Conservation (phyloP, 2,797 vertebrate genomes). For the Lepus townsendii region DNA sequence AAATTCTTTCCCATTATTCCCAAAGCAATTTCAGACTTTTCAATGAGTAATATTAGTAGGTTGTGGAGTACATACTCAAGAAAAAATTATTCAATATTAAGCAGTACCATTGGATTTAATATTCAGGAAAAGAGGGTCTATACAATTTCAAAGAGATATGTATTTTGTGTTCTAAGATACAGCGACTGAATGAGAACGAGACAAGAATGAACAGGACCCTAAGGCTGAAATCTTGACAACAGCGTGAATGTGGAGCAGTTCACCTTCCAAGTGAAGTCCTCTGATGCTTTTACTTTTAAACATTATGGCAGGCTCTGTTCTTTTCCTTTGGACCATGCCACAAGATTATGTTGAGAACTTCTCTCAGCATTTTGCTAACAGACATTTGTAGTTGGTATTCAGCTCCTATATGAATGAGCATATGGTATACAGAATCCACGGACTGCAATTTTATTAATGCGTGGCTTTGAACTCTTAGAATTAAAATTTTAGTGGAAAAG, state of each 20-base stretch:
- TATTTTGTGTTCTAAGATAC: constrained; percentile 63
- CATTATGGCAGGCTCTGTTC: constrained; percentile 76
- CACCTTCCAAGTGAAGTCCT: constrained; percentile 69
- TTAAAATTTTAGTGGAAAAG: constrained; percentile 46
- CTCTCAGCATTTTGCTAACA: constrained; percentile 66
- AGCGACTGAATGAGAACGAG: background rate
- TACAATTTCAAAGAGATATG: constrained; percentile 52
- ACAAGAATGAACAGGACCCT: constrained; percentile 57
- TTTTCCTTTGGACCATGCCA: constrained; percentile 79
- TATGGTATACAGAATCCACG: constrained; percentile 53
- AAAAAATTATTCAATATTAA: constrained; percentile 41
- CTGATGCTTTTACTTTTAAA: constrained; percentile 76
- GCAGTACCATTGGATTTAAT: constrained; percentile 51
- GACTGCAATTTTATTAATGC: constrained; percentile 26
- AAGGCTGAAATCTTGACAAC: constrained; percentile 74
- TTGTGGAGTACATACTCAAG: background rate
- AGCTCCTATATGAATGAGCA: constrained; percentile 54
- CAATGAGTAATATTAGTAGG: background rate
- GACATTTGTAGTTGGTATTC: constrained; percentile 63
- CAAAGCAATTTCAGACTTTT: background rate
- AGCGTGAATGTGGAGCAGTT: constrained; percentile 64
- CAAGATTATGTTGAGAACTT: constrained; percentile 71
- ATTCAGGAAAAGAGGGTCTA: constrained; percentile 25
- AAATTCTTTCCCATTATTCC: background rate
- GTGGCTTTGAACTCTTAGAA: constrained; percentile 46